phyloP scores from a whole-genome alignment of 2,888 invertebrate genomes.

The Anorthoa munda region DNA sequence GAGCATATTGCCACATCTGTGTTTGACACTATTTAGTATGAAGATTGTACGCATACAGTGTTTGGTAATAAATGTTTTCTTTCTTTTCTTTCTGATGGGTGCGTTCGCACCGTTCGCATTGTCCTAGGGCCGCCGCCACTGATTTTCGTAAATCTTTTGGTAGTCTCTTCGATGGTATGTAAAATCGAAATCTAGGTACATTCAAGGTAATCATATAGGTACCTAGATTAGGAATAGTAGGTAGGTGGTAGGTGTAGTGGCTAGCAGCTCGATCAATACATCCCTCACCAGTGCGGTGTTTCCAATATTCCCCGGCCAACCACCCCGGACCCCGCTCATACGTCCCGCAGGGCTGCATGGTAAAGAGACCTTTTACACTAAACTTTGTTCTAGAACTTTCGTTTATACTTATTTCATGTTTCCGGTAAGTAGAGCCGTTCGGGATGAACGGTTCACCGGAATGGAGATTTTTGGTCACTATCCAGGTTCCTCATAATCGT shows the following conservation, averaged over 20 bases:
- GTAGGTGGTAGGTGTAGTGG: background rate
- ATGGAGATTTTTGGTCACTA: no score
- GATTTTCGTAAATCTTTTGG: no score
- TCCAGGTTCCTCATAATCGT: no score
- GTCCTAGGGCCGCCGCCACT: no score
- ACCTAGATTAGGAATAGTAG: background rate
- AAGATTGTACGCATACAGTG: no score
- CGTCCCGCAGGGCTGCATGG: conserved; percentile 2
- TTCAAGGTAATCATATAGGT: background rate
- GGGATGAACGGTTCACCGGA: no score
- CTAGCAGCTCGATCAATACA: conserved; percentile 27
- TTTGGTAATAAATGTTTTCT: no score
- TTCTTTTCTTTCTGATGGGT: no score
- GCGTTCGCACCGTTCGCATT: no score
- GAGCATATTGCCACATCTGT: no score
- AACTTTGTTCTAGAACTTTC: background rate
- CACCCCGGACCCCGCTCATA: conserved; percentile 3
- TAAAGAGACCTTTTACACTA: conserved; percentile 13
- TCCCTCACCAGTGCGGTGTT: conserved; percentile 12
- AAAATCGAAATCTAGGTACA: background rate
- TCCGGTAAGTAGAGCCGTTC: background rate
- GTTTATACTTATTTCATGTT: no score
- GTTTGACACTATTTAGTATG: no score
- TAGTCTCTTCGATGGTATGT: background rate
- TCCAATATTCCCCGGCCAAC: background rate